These are phyloP conservation scores for Sebastes kiyomatsui DNA, from an alignment of 2,797 vertebrate genomes.

Conservation along the genomic window DNA sequence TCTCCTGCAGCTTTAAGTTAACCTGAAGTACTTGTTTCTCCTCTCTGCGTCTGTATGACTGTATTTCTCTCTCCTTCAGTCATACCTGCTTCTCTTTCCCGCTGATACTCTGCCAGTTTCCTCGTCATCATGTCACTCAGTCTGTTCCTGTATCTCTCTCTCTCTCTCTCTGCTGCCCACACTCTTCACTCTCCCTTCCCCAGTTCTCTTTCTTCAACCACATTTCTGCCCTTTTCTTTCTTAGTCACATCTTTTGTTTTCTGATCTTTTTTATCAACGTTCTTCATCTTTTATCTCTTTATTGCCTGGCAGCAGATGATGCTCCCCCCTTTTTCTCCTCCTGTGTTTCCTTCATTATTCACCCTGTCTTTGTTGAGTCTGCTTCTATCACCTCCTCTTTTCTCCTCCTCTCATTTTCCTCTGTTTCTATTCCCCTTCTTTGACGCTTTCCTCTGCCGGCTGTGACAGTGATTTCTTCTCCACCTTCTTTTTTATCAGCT, in stretches of 20 bases:
- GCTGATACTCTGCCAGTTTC: constrained; percentile 16
- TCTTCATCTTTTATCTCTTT: background rate
- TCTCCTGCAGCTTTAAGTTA: background rate
- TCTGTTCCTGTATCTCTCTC: background rate
- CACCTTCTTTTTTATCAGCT: constrained; percentile 46
- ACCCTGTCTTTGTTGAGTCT: background rate
- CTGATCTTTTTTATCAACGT: background rate
- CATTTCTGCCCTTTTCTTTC: background rate
- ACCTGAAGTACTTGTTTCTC: constrained; percentile 16
- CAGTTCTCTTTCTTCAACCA: background rate
- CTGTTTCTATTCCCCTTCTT: background rate
- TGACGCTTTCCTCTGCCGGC: constrained; percentile 8
- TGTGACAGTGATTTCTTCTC: constrained; percentile 49
- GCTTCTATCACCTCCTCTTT: background rate
- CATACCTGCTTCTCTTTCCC: background rate
- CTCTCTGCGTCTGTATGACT: constrained; percentile 7
- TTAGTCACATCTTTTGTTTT: background rate
- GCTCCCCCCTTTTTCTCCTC: background rate
- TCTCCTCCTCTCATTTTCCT: background rate
- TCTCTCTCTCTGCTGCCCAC: constrained; percentile 16
- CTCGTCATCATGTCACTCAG: background rate
- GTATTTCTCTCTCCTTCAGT: constrained; percentile 10
- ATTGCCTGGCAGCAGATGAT: constrained; percentile 7
- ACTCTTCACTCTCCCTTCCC: constrained; percentile 1
- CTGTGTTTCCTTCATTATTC: background rate